A percentile compares a stretch with the other conserved stretches of the same genome.
phyloP scores from a whole-genome alignment of 2,797 vertebrate species.

The Heteromormyrus szaboi region DNA sequence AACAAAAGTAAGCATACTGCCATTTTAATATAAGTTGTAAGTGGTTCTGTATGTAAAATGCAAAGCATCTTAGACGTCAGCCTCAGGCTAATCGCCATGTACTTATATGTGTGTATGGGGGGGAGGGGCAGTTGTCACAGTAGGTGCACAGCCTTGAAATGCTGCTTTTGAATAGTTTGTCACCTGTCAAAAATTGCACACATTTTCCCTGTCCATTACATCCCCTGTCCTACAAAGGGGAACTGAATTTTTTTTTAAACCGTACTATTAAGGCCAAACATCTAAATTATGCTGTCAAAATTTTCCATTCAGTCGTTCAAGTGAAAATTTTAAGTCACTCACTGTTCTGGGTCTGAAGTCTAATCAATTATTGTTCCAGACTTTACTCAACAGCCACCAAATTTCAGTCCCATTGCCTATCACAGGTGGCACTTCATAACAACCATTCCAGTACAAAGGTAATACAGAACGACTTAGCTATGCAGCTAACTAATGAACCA shows the following conservation, averaged over 20 bases:
- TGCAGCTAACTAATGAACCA: background rate
- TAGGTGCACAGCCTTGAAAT: background rate
- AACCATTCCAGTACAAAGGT: background rate
- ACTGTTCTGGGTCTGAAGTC: background rate
- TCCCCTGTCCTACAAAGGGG: background rate
- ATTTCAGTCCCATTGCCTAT: background rate
- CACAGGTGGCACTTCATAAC: background rate
- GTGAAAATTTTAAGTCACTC: background rate
- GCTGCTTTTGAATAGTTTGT: conserved; percentile 15
- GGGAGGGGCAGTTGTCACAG: background rate
- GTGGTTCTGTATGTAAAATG: background rate
- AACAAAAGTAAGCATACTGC: background rate
- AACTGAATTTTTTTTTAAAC: background rate
- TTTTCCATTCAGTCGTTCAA: background rate
- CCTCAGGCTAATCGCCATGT: background rate
- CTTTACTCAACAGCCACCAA: background rate
- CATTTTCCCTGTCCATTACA: conserved; percentile 11
- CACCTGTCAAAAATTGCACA: conserved; percentile 21
- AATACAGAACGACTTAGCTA: background rate
- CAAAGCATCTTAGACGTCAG: background rate
- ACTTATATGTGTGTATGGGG: background rate
- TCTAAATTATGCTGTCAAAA: conserved; percentile 3
- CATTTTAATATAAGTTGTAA: background rate
- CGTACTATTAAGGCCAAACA: background rate
- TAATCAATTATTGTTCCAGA: conserved; percentile 1